Evolutionary conservation across 2,888 invertebrate genomes (phyloP).

Genomic region (Cantharis flavilabris): DNA sequence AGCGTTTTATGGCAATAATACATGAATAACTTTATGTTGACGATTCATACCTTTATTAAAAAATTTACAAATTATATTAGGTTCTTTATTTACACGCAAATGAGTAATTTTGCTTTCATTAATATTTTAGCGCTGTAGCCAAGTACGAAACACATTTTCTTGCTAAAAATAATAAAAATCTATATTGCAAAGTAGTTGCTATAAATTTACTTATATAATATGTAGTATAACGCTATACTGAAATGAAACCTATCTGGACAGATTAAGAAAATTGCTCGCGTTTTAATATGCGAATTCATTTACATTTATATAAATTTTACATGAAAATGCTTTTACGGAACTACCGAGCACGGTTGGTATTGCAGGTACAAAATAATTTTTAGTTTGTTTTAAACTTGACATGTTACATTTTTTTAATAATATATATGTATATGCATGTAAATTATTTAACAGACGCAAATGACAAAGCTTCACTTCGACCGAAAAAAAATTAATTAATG

Average conservation of each 20-base stretch:
- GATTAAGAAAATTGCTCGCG: not conserved
- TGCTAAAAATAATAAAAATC: not conserved
- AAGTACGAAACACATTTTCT: not conserved
- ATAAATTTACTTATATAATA: not conserved
- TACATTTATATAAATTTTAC: not conserved
- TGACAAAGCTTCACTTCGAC: not conserved
- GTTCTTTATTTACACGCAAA: not conserved
- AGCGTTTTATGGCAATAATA: not conserved
- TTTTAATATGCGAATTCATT: not conserved
- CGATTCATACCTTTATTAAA: not conserved
- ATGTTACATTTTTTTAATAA: not conserved
- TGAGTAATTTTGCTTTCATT: not conserved
- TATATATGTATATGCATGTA: not conserved
- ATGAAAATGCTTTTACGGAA: slow-evolving; percentile 2
- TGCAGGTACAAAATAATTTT: not conserved
- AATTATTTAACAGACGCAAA: not conserved
- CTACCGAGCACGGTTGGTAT: not conserved
- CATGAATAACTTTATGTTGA: not conserved
- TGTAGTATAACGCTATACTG: not conserved
- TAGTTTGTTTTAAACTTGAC: not conserved
- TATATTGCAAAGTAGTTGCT: not conserved
- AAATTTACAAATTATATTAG: not conserved
- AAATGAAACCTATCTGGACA: not conserved
- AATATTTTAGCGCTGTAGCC: not conserved
- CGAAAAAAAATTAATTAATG: not conserved